Evolutionary conservation across 2,113 vertebrate species (phyloP).

Genomic region (Epinephelus cyanopodus): DNA sequence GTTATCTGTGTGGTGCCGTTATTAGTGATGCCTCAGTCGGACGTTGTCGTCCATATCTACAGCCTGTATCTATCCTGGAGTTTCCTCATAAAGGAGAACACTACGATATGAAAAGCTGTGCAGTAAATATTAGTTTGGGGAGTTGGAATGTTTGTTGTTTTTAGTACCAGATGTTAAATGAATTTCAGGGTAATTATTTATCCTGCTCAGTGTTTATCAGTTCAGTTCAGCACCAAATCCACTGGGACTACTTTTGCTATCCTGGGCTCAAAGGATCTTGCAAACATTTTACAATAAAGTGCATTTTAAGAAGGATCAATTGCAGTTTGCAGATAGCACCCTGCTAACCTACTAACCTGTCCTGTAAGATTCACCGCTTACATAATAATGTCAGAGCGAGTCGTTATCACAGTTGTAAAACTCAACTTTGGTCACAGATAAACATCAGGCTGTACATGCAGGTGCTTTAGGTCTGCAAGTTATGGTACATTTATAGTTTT

Average conservation of each 20-base stretch:
- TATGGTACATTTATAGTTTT: background rate
- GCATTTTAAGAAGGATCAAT: too few relatives aligned
- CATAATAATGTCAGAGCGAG: background rate
- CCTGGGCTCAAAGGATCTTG: background rate
- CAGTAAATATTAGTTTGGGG: background rate
- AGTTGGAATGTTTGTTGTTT: background rate
- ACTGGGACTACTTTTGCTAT: background rate
- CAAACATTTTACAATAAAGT: background rate
- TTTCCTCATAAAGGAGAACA: background rate
- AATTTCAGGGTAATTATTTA: background rate
- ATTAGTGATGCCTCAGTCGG: background rate
- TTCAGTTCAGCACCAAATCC: background rate
- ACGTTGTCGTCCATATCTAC: background rate
- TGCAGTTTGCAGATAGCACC: background rate
- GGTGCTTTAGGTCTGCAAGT: background rate
- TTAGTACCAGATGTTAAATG: background rate
- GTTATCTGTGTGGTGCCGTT: background rate
- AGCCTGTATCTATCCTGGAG: background rate
- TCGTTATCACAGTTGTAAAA: conserved; percentile 23
- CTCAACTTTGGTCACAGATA: conserved; percentile 3
- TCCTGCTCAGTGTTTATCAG: too few relatives aligned
- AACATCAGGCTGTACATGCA: background rate
- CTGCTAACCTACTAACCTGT: background rate
- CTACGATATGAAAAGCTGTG: background rate
- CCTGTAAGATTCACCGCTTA: background rate